phyloP scores from a whole-genome alignment of 2,888 invertebrate species.

The Melanophora roralis region DNA sequence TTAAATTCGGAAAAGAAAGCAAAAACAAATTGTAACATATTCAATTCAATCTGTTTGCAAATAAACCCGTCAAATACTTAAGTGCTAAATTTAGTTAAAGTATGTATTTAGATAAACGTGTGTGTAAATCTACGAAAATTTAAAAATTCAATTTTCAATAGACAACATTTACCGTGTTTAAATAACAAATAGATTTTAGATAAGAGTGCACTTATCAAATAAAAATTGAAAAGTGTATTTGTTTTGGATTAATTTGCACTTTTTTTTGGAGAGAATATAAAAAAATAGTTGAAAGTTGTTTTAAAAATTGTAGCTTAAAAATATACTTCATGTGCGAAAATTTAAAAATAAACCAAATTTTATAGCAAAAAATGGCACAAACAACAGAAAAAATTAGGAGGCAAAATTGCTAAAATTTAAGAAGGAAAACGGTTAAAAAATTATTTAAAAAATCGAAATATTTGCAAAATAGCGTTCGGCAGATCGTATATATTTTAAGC shows the following conservation, averaged over 20 bases:
- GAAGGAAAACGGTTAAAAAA: too few species aligned
- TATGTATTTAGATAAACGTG: background rate
- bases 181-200: slow-evolving; percentile 58
- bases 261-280: too few species aligned
- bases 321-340: too few species aligned
- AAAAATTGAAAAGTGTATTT: slow-evolving; percentile 39
- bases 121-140: background rate
- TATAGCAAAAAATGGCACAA: too few species aligned
- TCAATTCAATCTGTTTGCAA: slow-evolving; percentile 14
- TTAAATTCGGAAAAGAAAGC: slow-evolving; percentile 49
- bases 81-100: background rate
- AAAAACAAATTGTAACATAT: slow-evolving; percentile 51
- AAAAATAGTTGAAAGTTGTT: too few species aligned
- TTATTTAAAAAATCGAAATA: too few species aligned
- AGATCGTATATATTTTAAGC: too few species aligned
- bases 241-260: slow-evolving; percentile 10
- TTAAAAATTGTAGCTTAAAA: too few species aligned
- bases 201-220: slow-evolving; percentile 41
- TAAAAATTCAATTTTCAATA: slow-evolving; percentile 55
- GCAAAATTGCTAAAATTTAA: too few species aligned
- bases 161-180: slow-evolving; percentile 52
- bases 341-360: too few species aligned
- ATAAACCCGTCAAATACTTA: background rate
- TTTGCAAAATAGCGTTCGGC: too few species aligned
- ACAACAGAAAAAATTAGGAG: too few species aligned